A percentile compares a stretch with the other conserved stretches of the same genome.
Evolutionary conservation across 2,888 invertebrate species (phyloP).

Genomic region (Lobophora halterata): DNA sequence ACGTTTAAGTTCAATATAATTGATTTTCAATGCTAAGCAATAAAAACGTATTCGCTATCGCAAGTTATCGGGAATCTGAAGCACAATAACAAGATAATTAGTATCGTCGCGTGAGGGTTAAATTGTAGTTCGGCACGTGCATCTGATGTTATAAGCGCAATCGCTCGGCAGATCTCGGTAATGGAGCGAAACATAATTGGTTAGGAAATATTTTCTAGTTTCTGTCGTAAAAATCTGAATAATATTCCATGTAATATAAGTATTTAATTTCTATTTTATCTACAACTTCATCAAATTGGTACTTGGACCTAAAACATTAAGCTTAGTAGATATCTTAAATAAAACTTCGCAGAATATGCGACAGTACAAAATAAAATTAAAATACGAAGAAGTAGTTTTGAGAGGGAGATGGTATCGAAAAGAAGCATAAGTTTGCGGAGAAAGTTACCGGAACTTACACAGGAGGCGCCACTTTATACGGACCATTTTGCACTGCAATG

Average conservation of each 20-base stretch:
- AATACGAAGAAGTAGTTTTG: conserved; percentile 40
- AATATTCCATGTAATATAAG: too few relatives aligned
- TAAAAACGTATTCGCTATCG: too few relatives aligned
- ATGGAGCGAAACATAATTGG: background rate
- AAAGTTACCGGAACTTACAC: conserved; percentile 45
- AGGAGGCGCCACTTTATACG: conserved; percentile 20
- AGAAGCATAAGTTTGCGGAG: conserved; percentile 43
- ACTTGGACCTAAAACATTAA: too few relatives aligned
- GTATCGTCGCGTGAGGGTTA: conserved; percentile 21
- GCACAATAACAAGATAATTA: conserved; percentile 11
- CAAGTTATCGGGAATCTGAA: conserved; percentile 8
- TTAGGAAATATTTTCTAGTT: too few relatives aligned
- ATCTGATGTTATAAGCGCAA: conserved; percentile 2
- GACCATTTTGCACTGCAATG: conserved; percentile 7
- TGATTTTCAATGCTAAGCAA: too few relatives aligned
- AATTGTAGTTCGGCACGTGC: conserved; percentile 22
- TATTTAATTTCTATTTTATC: too few relatives aligned
- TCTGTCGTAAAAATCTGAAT: too few relatives aligned
- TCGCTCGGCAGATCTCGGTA: background rate
- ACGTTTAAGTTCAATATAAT: too few relatives aligned
- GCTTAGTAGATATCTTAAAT: too few relatives aligned
- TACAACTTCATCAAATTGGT: too few relatives aligned
- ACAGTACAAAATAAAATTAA: conserved; percentile 22
- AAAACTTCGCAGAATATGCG: too few relatives aligned
- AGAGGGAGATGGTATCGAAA: conserved; percentile 34